These are phyloP conservation scores for Neodiprion lecontei DNA, from an alignment of 1,140 invertebrate genomes.

Conservation along the genomic window DNA sequence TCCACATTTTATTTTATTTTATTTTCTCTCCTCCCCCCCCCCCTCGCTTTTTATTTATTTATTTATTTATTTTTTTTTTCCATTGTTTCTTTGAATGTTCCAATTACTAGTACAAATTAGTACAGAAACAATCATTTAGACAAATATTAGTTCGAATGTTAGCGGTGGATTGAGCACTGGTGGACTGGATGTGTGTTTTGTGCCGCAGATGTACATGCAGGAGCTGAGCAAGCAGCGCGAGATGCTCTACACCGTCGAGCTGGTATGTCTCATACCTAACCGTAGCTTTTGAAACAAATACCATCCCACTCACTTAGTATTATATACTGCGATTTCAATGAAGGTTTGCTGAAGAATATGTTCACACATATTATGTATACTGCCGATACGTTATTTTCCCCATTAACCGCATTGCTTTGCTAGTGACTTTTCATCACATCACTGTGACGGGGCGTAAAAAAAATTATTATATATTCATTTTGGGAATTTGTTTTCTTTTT, in stretches of 20 bases:
- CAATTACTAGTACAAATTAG: constrained; percentile 11
- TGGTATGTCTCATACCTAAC: constrained; percentile 73
- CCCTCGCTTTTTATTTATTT: background rate
- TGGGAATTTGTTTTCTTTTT: too few relatives aligned
- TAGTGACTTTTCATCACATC: background rate
- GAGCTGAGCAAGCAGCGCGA: constrained; percentile 89
- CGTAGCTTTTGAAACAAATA: constrained; percentile 23
- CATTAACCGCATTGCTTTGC: constrained; percentile 7
- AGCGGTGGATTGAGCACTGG: constrained; percentile 58
- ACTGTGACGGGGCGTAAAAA: background rate
- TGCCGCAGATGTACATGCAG: constrained; percentile 81
- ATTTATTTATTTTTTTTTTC: background rate
- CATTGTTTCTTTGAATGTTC: background rate
- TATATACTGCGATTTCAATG: background rate
- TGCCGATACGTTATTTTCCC: background rate
- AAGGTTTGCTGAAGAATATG: background rate
- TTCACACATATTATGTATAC: background rate
- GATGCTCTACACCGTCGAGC: constrained; percentile 83
- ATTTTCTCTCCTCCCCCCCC: background rate
- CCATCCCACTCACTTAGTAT: constrained; percentile 6
- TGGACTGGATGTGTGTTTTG: constrained; percentile 62
- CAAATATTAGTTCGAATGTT: constrained; percentile 23
- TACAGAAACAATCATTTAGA: constrained; percentile 11
- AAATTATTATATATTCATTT: background rate
- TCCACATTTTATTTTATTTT: background rate